Conservation (phyloP, 37 sponge, comb jelly and placozoan species). For the Crambe crambe region DNA sequence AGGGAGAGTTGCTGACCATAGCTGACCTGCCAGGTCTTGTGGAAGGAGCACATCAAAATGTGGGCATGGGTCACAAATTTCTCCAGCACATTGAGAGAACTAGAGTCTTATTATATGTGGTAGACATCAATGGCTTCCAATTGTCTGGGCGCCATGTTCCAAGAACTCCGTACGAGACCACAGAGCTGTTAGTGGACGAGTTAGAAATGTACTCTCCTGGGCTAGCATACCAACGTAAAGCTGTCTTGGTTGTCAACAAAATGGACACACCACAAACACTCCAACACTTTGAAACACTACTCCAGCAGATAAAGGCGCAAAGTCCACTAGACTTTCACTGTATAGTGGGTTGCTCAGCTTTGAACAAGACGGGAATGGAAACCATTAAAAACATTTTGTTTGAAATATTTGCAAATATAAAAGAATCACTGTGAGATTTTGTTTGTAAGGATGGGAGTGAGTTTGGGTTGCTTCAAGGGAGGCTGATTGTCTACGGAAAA, state of each 20-base stretch:
- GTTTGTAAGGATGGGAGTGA: no score
- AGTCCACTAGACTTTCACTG: background rate
- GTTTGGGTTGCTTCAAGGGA: background rate
- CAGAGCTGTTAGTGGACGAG: constrained; percentile 44
- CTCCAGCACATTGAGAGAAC: constrained; percentile 86
- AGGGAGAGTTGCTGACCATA: constrained; percentile 28
- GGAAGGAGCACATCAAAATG: constrained; percentile 79
- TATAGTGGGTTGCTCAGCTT: background rate
- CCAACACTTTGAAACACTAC: background rate
- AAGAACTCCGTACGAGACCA: constrained; percentile 24
- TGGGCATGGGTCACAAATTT: constrained; percentile 86
- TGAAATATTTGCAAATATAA: background rate
- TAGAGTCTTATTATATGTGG: constrained; percentile 64
- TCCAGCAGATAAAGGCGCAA: background rate
- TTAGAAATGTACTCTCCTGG: constrained; percentile 60
- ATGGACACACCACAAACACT: constrained; percentile 67
- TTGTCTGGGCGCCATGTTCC: constrained; percentile 22
- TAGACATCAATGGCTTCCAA: constrained; percentile 57
- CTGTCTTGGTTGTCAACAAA: constrained; percentile 71
- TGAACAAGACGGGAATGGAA: background rate
- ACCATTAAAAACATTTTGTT: background rate
- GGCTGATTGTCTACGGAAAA: background rate
- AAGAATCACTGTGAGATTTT: no score
- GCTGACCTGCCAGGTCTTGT: constrained; percentile 90
- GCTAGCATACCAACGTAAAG: constrained; percentile 38